Percentiles rank a stretch among this genome's conserved stretches.
Conservation (phyloP, 1,140 invertebrate genomes). For the Onthophagus taurus region DNA sequence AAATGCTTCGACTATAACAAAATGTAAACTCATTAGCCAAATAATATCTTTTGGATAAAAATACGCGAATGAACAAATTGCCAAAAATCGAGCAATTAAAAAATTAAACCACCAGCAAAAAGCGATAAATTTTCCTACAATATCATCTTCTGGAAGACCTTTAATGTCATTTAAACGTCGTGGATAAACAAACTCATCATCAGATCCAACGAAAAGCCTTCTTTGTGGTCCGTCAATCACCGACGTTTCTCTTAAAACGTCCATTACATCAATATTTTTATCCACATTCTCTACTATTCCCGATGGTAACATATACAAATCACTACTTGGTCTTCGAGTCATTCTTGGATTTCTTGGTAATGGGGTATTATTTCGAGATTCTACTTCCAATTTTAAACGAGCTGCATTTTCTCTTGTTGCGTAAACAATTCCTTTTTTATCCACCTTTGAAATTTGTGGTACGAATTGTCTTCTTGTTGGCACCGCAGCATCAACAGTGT, state of each 20-base stretch:
- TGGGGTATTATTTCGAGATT: conserved; percentile 6
- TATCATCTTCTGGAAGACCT: conserved; percentile 48
- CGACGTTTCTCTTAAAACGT: conserved; percentile 14
- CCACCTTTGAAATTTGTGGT: neutral
- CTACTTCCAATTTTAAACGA: conserved; percentile 5
- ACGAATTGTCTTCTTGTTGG: neutral
- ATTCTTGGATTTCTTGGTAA: neutral
- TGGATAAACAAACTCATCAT: conserved; percentile 3
- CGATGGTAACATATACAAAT: conserved; percentile 26
- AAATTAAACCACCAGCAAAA: conserved; percentile 65
- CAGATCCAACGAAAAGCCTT: conserved; percentile 9
- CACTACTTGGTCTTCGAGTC: conserved; percentile 26
- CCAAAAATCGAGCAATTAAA: conserved; percentile 53
- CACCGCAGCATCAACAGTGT: conserved; percentile 7
- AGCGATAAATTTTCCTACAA: conserved; percentile 50
- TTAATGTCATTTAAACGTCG: conserved; percentile 14
- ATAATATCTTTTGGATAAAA: conserved; percentile 50
- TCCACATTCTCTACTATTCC: neutral
- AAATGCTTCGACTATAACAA: conserved; percentile 24
- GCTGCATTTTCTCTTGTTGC: conserved; percentile 5
- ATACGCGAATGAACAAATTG: conserved; percentile 58
- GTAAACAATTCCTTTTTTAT: conserved; percentile 5
- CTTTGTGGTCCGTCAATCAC: conserved; percentile 18
- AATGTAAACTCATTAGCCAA: conserved; percentile 25
- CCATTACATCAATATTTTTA: neutral